Base-by-base conservation (phyloP, 1,140 invertebrate species). In the Hormaphis cornu region DNA sequence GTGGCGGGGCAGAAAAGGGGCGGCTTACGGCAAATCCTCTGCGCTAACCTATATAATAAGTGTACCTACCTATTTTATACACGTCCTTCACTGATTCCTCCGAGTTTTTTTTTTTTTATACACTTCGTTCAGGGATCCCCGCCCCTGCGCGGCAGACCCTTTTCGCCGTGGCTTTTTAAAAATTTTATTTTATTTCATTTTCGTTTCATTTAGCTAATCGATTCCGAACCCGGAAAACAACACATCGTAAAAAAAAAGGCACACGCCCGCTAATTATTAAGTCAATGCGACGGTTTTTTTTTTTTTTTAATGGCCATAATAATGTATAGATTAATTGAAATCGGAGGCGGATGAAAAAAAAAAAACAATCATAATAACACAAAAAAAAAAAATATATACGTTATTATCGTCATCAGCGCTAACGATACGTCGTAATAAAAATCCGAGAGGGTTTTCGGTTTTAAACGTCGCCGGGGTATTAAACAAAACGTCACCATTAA, bases 121-220 rank as follows among this genome's bases (percentile, higher is more conserved):
- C 35, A 37, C 35, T 37, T 8, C n/a, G n/a, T n/a, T n/a, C n/a
- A n/a, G n/a, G n/a, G n/a, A n/a, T n/a, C n/a, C n/a, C n/a, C n/a
- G n/a, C n/a, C n/a, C n/a, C n/a, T 5, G 26, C 28, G 16, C 52
- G 9, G n/a, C n/a, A n/a, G n/a, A n/a, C n/a, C n/a, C 12, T 20
- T 48, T 48, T 63, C 24, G 9, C 30, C 40, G 35, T 26, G 18
- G 18, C 3, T 46, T 63, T 44, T 48, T 66, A n/a, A n/a, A n/a
- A n/a, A n/a, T n/a, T n/a, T n/a, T n/a, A n/a, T n/a, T n/a, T n/a
- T n/a, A n/a, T n/a, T n/a, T n/a, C n/a, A n/a, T n/a, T n/a, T n/a
- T n/a, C n/a, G 48, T 66, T 66, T 66, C 61, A 66, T 66, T 66
- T 66, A 66, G 42, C 30, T 66, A 66, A 66, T 66, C 61, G 61